A percentile compares a stretch with the other conserved stretches of the same genome.
Conservation (phyloP, 2,888 invertebrate genomes). For the Parelbella ahira region DNA sequence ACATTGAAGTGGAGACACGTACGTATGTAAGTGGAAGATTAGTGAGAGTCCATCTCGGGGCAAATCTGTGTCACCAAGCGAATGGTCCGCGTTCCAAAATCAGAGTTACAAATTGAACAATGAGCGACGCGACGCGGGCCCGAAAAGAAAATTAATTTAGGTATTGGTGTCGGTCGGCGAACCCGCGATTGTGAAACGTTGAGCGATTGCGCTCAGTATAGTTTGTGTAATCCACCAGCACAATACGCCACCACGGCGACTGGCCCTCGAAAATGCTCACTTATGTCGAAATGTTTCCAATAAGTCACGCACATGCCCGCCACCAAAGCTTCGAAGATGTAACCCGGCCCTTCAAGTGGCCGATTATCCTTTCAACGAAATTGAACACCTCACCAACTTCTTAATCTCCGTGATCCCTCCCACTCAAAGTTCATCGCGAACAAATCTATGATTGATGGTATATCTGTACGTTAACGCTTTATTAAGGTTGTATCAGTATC, state of each 20-base stretch:
- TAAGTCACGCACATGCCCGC: slow-evolving; percentile 29
- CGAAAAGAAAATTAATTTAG: slow-evolving; percentile 79
- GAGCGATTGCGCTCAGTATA: slow-evolving; percentile 70
- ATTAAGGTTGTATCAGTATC: slow-evolving; percentile 12
- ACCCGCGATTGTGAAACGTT: slow-evolving; percentile 74
- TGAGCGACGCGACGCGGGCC: slow-evolving; percentile 60
- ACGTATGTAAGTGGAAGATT: too few species aligned
- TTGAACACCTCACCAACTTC: slow-evolving; percentile 1
- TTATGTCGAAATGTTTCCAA: slow-evolving; percentile 57
- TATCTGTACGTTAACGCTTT: slow-evolving; percentile 1
- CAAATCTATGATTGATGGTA: slow-evolving; percentile 11
- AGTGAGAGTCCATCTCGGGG: slow-evolving; percentile 28
- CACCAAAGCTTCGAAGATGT: slow-evolving; percentile 37
- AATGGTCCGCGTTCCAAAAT: slow-evolving; percentile 48
- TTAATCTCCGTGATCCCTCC: slow-evolving; percentile 19
- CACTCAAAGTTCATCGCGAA: slow-evolving; percentile 8
- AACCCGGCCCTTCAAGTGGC: slow-evolving; percentile 23
- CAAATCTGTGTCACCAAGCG: slow-evolving; percentile 50
- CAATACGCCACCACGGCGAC: slow-evolving; percentile 62
- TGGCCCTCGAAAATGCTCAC: slow-evolving; percentile 68
- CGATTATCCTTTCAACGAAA: slow-evolving; percentile 10
- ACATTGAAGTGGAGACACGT: too few species aligned
- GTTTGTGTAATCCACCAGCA: slow-evolving; percentile 74
- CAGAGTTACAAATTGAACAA: slow-evolving; percentile 69
- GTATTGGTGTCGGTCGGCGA: slow-evolving; percentile 78